Evolutionary conservation across 23 tunicate genomes (phyloP).

Genomic region (Styela plicata): DNA sequence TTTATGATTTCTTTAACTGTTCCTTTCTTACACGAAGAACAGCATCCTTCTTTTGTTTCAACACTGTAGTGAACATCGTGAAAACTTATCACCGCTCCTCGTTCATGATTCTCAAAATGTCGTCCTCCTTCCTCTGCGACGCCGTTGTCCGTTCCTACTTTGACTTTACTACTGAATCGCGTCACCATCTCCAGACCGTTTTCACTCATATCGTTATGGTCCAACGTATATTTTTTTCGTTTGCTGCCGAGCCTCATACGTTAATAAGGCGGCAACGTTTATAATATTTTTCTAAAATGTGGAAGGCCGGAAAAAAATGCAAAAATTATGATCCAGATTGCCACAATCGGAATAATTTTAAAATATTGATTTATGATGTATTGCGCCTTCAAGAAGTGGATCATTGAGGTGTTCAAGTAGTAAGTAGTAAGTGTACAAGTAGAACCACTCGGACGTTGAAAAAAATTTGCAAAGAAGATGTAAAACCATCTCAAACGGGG

Average conservation of each 20-base stretch:
- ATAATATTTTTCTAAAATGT: too few species aligned
- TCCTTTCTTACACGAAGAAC: conserved; percentile 43
- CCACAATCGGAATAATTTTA: too few species aligned
- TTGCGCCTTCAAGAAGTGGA: too few species aligned
- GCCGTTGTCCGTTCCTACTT: neutral
- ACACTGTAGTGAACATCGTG: conserved; percentile 64
- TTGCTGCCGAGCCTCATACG: neutral
- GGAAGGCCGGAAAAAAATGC: too few species aligned
- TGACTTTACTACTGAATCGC: conserved; percentile 17
- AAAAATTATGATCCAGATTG: too few species aligned
- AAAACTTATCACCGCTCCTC: conserved; percentile 58
- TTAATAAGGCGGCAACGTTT: too few species aligned
- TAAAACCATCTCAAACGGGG: too few species aligned
- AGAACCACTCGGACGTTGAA: too few species aligned
- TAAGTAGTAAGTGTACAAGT: too few species aligned
- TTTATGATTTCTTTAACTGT: conserved; percentile 16
- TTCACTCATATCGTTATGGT: neutral
- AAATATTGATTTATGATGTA: too few species aligned
- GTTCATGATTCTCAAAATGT: neutral
- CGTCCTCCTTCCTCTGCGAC: neutral
- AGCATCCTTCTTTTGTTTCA: conserved; percentile 32
- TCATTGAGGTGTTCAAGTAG: too few species aligned
- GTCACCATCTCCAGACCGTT: conserved; percentile 7
- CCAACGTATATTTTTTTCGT: neutral
- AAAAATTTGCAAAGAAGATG: too few species aligned